Base-by-base conservation (phyloP, 1,140 invertebrate species). In the Apis cerana region DNA sequence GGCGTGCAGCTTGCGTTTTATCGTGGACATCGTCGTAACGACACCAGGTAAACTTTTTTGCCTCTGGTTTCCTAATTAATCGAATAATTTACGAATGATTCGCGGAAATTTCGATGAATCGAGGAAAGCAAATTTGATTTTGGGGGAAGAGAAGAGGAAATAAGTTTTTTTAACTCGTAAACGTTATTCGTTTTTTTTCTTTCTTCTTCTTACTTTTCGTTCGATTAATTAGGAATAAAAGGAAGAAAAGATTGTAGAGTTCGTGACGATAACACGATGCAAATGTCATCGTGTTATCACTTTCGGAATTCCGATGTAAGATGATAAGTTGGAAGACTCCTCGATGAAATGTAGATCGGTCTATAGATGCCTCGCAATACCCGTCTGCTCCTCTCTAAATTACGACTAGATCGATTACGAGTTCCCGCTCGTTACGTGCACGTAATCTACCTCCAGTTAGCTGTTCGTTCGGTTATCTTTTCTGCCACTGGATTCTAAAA, bases 391-490 rank as follows among this genome's bases (percentile, higher is more conserved):
- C 48, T 71, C 48, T 17, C 67, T 61, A 75, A 75, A 86, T 87
- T 86, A 83, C 80, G 84, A 75, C 65, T 43, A 84, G 68, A 84
- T 78, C 77, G 82, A 87, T 81, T 87, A 84, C 52, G 15, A 62
- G 58, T 27, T 62, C 50, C 75, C 11, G 75, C 62, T 76, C 62
- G 71, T 72, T 80, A 83, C 70, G 59, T 61, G 83, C 58, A 27
- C 62, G 81, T 75, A 79, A 76, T 76, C 80, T 64, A 21, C 59
- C 33, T 58, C 43, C 23, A 78, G 56, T 69, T 72, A 70, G n/a
- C 48, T 21, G 54, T 62, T 85, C 72, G 56, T 83, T 56, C 72
- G 65, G 74, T 54, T 78, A 82, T 77, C 68, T 67, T 21, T 23
- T 58, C 12, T 27, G n/a, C 54, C 23, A 33, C 27, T 17, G 27